Conservation (phyloP, 2,113 vertebrate genomes). For the Sinocyclocheilus anshuiensis region DNA sequence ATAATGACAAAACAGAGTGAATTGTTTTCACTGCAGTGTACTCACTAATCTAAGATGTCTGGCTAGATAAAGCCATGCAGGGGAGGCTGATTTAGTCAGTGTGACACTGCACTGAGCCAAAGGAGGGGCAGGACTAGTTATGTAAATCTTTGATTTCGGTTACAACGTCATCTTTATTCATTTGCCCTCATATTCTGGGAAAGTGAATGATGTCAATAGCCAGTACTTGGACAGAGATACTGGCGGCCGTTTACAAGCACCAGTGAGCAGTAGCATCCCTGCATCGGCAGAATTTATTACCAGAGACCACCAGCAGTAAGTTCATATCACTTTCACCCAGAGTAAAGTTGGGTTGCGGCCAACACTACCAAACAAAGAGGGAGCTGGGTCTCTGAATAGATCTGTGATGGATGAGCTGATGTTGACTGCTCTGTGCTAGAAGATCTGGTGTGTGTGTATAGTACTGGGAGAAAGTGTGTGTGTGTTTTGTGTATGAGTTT, state of each 20-base stretch:
- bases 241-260: not conserved
- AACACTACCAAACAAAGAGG: not conserved
- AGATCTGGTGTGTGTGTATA: conserved; percentile 28
- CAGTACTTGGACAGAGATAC: not conserved
- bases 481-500: conserved; percentile 31
- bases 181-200: not conserved
- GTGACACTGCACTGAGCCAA: not conserved
- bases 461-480: conserved; percentile 16
- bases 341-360: conserved; percentile 16
- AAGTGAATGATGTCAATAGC: not conserved
- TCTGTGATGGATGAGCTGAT: conserved; percentile 35
- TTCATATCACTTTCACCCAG: conserved; percentile 27
- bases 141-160: not conserved
- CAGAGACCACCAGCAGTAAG: conserved; percentile 22
- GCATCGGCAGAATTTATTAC: not conserved
- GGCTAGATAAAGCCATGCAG: not conserved
- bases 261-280: not conserved
- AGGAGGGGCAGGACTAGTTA: not conserved
- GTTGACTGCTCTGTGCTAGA: conserved; percentile 11
- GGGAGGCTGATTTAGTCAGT: too few relatives aligned
- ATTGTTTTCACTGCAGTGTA: not conserved
- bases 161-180: not conserved
- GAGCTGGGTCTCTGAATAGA: not conserved
- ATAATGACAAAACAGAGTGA: not conserved
- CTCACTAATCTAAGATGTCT: not conserved